Base-by-base conservation (phyloP, 2,797 vertebrate species). In the Aplochiton taeniatus region DNA sequence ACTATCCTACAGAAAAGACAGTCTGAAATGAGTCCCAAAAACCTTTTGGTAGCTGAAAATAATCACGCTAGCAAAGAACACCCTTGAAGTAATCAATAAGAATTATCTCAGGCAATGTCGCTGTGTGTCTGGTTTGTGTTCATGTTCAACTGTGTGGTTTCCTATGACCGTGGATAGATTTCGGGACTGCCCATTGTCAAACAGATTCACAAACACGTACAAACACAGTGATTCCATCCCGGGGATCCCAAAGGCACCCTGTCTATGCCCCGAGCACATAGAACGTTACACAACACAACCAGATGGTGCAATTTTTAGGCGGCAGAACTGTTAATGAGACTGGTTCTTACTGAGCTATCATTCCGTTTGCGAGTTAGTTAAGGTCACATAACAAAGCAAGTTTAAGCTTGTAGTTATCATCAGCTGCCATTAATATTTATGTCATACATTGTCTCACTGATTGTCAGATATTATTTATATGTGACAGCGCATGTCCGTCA, bases 291-390 rank as follows among this genome's bases (percentile, higher is more conserved):
- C 86, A 86, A 84, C 81, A 47, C n/a, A 42, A 69, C 83, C 89
- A 90, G 85, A 90, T 90, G 89, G 63, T 85, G 84, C 80, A n/a
- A n/a, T 57, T 59, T 70, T 56, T 84, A 79, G 65, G 67, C 68
- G 74, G 79, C 18, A 61, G 77, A 74, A 70, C 63, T 82, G 55
- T 71, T 89, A 88, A 87, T 86, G 83, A 88, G 84, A 74, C 17
- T 11, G 19, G 48, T 71, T 65, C 63, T 65, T 61, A 41, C 51
- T 58, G 56, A 59, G 57, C 60, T 50, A 52, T 57, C 65, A 19
- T 44, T 55, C 50, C 60, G 59, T 53, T 74, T 54, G n/a, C 57
- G 31, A 53, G 60, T 48, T 58, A 65, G 54, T 3, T 55, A 61
- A 79, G 77, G 69, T 72, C 63, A 50, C 9, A 44, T 69, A 63